These are phyloP conservation scores for Drosophila gunungcola DNA, from an alignment of 1,140 invertebrate genomes.

Conservation along the genomic window DNA sequence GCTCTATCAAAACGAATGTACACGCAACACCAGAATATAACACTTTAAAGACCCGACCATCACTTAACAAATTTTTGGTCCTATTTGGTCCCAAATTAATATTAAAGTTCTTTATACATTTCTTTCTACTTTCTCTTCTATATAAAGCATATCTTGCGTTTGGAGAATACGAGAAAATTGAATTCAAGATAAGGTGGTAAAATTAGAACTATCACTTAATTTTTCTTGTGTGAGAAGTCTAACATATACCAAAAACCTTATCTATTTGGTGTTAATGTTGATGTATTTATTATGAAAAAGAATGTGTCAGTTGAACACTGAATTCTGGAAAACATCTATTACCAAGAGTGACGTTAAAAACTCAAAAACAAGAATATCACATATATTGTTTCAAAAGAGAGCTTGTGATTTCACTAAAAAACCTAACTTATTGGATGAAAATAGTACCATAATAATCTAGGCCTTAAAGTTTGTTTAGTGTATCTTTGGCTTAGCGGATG, in stretches of 20 bases:
- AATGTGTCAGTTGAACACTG: background rate
- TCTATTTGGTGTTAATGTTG: background rate
- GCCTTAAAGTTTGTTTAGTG: constrained; percentile 30
- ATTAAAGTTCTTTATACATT: no score
- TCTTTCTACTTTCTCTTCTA: no score
- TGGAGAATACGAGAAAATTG: background rate
- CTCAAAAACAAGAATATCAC: background rate
- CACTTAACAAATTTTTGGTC: constrained; percentile 1
- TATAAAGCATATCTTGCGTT: background rate
- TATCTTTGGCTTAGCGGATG: constrained; percentile 38
- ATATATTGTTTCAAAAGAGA: no score
- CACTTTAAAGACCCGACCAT: constrained; percentile 9
- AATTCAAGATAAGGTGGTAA: constrained; percentile 1
- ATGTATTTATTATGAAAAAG: background rate
- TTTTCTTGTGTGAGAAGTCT: background rate
- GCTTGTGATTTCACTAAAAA: no score
- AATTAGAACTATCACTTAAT: background rate
- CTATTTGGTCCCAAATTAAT: background rate
- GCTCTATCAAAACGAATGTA: constrained; percentile 57
- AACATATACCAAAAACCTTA: background rate
- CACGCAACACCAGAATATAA: constrained; percentile 26
- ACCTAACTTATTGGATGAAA: background rate
- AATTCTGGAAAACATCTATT: background rate
- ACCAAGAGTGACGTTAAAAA: background rate
- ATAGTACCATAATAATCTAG: background rate